Conservation (phyloP, 2,797 vertebrate genomes). For the Gymnopithys bicolor region DNA sequence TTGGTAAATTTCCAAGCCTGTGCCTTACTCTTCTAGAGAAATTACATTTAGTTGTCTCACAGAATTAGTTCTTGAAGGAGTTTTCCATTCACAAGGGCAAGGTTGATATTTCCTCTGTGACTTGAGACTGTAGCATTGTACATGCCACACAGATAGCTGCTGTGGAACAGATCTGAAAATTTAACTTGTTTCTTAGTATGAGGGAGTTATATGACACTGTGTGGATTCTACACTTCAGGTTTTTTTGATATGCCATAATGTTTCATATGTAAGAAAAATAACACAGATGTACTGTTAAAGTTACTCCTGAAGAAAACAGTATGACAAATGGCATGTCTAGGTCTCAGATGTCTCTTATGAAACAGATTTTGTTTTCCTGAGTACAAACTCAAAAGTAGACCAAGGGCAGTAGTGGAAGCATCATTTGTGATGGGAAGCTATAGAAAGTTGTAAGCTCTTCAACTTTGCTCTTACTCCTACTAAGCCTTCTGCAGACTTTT, state of each 20-base stretch:
- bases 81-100: neutral
- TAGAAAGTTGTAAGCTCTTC: neutral
- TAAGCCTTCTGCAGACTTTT: neutral
- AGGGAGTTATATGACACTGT: neutral
- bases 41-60: neutral
- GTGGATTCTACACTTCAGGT: neutral
- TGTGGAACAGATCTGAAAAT: neutral
- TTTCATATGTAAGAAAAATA: neutral
- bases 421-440: neutral
- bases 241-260: neutral
- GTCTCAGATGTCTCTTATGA: neutral
- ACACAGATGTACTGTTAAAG: neutral
- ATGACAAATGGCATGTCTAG: neutral
- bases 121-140: neutral
- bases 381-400: neutral
- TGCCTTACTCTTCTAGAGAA: neutral
- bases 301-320: neutral
- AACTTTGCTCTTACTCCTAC: neutral
- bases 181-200: neutral
- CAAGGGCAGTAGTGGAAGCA: neutral
- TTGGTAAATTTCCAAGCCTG: neutral
- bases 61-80: neutral
- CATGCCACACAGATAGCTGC: neutral
- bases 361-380: neutral
- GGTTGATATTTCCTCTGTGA: neutral